phyloP scores from a whole-genome alignment of 2,888 invertebrate species.

The Macrophya alboannulata region DNA sequence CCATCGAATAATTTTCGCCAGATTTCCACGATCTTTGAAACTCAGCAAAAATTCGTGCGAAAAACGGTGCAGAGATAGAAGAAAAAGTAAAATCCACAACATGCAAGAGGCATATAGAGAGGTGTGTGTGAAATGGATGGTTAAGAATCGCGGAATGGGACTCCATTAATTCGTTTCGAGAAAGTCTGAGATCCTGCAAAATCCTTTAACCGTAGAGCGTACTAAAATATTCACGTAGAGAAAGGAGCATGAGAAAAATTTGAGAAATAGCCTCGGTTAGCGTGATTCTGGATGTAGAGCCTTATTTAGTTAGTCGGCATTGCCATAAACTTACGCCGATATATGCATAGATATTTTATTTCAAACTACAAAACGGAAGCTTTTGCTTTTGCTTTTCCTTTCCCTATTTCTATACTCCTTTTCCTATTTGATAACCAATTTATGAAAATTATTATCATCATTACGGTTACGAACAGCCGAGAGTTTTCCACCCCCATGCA shows the following conservation, averaged over 20 bases:
- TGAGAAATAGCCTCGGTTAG: slow-evolving; percentile 4
- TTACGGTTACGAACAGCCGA: not conserved
- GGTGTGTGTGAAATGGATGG: not conserved
- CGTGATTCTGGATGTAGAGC: not conserved
- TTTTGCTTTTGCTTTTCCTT: not conserved
- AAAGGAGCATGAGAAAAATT: slow-evolving; percentile 2
- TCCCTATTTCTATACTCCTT: not conserved
- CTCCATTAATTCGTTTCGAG: not conserved
- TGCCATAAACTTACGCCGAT: not conserved
- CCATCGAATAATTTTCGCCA: not conserved
- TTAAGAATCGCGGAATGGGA: not conserved
- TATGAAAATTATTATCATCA: slow-evolving; percentile 8
- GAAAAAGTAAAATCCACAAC: not conserved
- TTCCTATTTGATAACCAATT: not conserved
- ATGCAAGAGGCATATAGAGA: not conserved
- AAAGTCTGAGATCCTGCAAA: not conserved
- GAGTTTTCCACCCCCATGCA: not conserved
- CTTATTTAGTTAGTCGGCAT: slow-evolving; percentile 18
- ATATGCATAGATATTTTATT: slow-evolving; percentile 1
- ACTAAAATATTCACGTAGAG: slow-evolving; percentile 3
- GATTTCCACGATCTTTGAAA: not conserved
- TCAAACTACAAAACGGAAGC: not conserved
- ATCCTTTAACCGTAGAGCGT: not conserved
- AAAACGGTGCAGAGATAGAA: not conserved
- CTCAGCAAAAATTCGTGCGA: not conserved